Evolutionary conservation across 2,888 invertebrate genomes (phyloP).

Genomic region (Neria commutata): DNA sequence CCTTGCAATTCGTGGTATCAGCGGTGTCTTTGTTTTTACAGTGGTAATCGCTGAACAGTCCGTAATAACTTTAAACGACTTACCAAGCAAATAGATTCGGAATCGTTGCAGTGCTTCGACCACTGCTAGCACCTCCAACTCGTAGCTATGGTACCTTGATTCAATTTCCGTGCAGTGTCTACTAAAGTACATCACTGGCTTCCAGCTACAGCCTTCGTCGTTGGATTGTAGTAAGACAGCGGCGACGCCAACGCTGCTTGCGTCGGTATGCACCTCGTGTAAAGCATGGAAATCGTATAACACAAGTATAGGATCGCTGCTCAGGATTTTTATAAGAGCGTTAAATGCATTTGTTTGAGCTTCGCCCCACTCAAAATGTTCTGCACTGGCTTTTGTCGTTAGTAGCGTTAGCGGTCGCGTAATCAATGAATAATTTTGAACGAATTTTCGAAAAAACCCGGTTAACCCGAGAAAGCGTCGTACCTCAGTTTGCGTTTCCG

Average conservation of each 20-base stretch:
- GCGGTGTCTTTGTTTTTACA: background rate
- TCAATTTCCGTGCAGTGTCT: slow-evolving; percentile 24
- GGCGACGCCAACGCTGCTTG: slow-evolving; percentile 10
- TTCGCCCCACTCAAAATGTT: slow-evolving; percentile 2
- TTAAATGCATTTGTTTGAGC: slow-evolving; percentile 11
- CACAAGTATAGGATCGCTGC: background rate
- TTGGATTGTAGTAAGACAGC: slow-evolving; percentile 13
- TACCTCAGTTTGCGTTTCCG: slow-evolving; percentile 5
- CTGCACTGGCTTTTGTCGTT: background rate
- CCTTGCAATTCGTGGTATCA: background rate
- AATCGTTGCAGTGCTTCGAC: slow-evolving; percentile 49
- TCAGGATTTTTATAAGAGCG: slow-evolving; percentile 5
- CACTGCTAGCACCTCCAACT: slow-evolving; percentile 50
- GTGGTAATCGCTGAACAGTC: slow-evolving; percentile 21
- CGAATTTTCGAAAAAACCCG: slow-evolving; percentile 16
- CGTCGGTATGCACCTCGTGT: slow-evolving; percentile 17
- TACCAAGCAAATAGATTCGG: slow-evolving; percentile 47
- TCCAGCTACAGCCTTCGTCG: slow-evolving; percentile 13
- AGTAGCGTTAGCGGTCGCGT: slow-evolving; percentile 2
- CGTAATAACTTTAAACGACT: slow-evolving; percentile 22
- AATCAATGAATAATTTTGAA: slow-evolving; percentile 11
- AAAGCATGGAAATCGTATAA: background rate
- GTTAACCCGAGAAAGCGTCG: slow-evolving; percentile 12
- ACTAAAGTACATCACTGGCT: slow-evolving; percentile 25
- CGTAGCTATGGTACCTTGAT: slow-evolving; percentile 42